phyloP scores from a whole-genome alignment of 2,113 vertebrate species.

The Chelonoidis abingdonii region DNA sequence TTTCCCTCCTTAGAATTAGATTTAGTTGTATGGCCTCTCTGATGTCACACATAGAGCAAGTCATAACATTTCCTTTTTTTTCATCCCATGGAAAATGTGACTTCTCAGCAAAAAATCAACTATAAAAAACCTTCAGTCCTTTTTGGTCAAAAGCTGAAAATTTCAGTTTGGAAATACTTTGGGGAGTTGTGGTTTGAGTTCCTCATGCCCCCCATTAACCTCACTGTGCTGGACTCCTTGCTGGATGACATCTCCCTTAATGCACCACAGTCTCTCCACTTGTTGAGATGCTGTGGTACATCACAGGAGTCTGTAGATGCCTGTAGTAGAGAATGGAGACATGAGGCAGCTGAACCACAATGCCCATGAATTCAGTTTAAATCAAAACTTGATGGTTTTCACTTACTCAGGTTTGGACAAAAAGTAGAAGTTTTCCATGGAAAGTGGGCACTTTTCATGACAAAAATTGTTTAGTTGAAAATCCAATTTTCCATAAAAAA shows the following conservation, averaged over 20 bases:
- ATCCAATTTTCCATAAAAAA: background rate
- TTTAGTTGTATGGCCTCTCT: background rate
- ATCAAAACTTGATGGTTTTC: background rate
- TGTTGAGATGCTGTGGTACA: background rate
- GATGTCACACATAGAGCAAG: background rate
- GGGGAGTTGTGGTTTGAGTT: background rate
- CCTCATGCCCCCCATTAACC: background rate
- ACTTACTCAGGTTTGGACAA: background rate
- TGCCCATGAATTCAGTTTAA: background rate
- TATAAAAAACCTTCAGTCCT: background rate
- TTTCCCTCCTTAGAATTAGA: constrained; percentile 1
- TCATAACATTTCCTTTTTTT: too few species aligned
- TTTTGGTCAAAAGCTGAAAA: background rate
- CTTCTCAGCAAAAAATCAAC: background rate
- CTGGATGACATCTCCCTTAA: background rate
- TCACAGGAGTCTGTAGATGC: background rate
- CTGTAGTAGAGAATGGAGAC: background rate
- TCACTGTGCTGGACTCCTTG: background rate
- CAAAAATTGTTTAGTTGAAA: background rate
- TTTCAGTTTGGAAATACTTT: background rate
- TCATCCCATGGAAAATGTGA: background rate
- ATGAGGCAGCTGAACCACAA: background rate
- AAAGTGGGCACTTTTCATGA: background rate
- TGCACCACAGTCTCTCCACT: background rate
- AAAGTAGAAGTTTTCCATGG: background rate